These are phyloP conservation scores for Spodoptera frugiperda DNA, from an alignment of 1,140 invertebrate species.

Conservation along the genomic window DNA sequence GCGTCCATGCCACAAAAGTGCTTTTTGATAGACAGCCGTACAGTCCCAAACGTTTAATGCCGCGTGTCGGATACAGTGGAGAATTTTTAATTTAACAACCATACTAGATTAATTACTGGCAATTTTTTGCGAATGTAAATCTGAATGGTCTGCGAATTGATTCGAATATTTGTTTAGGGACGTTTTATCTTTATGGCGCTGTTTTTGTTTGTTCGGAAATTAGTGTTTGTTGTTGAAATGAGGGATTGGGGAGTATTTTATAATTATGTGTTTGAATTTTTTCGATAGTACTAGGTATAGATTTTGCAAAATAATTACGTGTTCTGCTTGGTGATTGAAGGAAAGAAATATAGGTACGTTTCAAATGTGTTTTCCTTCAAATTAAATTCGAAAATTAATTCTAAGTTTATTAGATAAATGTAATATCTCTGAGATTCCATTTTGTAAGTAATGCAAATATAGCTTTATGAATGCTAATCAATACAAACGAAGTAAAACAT, in stretches of 20 bases:
- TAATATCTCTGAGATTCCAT: neutral
- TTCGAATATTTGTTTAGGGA: conserved; percentile 40
- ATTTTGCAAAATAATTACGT: too few species aligned
- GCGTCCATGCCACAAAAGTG: conserved; percentile 70
- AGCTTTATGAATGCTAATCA: conserved; percentile 26
- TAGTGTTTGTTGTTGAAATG: neutral
- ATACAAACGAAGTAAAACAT: conserved; percentile 14
- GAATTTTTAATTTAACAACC: conserved; percentile 63
- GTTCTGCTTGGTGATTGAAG: too few species aligned
- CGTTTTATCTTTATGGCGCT: conserved; percentile 2
- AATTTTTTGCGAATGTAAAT: conserved; percentile 41
- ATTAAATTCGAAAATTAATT: neutral
- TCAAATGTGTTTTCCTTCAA: too few species aligned
- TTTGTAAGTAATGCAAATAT: conserved; percentile 20
- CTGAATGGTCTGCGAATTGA: conserved; percentile 34
- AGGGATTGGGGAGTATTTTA: neutral
- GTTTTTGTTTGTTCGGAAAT: conserved; percentile 6
- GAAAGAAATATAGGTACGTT: too few species aligned
- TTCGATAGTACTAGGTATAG: too few species aligned
- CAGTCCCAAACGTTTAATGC: conserved; percentile 57
- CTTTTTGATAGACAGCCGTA: conserved; percentile 74
- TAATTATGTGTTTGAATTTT: too few species aligned
- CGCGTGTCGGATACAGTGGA: conserved; percentile 63
- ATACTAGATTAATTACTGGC: conserved; percentile 47
- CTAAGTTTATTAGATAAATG: neutral